Evolutionary conservation across 2,888 invertebrate species (phyloP).

Genomic region (Melieria omissa): DNA sequence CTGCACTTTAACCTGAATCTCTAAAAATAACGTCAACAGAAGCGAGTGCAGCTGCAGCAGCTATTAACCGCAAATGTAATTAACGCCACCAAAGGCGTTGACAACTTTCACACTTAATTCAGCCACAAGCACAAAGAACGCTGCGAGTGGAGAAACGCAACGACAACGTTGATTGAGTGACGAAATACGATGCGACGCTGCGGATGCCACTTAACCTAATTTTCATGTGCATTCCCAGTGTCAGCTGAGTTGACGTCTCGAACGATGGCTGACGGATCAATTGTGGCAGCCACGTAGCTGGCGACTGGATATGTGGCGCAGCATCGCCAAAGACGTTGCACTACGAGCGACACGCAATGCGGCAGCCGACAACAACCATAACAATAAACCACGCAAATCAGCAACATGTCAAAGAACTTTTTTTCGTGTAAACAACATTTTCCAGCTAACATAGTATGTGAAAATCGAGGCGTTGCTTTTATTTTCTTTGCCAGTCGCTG

Average conservation of each 20-base stretch:
- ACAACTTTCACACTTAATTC: background rate
- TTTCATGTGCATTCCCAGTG: background rate
- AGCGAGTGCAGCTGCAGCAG: background rate
- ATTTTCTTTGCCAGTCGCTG: background rate
- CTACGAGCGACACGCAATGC: too few species aligned
- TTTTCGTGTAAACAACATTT: slow-evolving; percentile 1
- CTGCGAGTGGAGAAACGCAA: background rate
- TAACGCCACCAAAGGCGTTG: background rate
- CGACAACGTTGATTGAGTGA: background rate
- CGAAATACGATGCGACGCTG: too few species aligned
- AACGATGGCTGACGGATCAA: too few species aligned
- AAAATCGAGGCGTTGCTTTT: background rate
- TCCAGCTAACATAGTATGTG: background rate
- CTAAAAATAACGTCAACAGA: too few species aligned
- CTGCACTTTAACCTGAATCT: too few species aligned
- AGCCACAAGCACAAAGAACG: background rate
- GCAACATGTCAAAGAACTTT: slow-evolving; percentile 16
- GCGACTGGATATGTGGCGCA: too few species aligned
- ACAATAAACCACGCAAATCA: background rate
- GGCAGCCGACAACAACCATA: background rate
- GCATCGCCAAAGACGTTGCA: too few species aligned
- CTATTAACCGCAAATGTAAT: background rate
- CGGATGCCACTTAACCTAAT: slow-evolving; percentile 7
- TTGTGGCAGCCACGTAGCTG: too few species aligned
- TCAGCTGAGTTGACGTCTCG: too few species aligned